Base-by-base conservation (phyloP, 2,797 vertebrate species). In the Pseudopleuronectes americanus region DNA sequence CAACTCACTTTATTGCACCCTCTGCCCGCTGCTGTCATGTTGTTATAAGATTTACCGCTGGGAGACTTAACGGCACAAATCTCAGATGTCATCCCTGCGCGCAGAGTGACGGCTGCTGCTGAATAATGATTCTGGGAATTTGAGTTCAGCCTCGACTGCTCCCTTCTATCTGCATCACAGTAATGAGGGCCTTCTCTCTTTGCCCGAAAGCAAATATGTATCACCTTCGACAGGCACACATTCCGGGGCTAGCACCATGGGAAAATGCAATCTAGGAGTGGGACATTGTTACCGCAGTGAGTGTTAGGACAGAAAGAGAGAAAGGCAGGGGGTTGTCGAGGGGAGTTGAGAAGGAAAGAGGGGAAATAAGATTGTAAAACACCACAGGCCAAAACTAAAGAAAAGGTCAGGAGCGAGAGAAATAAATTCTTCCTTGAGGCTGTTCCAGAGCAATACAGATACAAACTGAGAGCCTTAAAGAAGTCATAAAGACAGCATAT, bases 201-300 rank as follows among this genome's bases (percentile, higher is more conserved):
- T 69, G 69, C 60, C 65, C 47, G 55, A 84, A 56, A 70, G 84
- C 76, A 87, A 87, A 90, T 88, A 90, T 90, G 91, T 86, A 90
- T 92, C 83, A 92, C 86, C 85, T 89, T 87, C 74, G 89, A 89
- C 76, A 89, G 84, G 69, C 89, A 67, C 63, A 74, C 87, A 92
- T 92, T 92, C 89, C 90, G 80, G 64, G 58, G 67, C 58, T 64
- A 55, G 57, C 76, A 76, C 84, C 83, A 84, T 90, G 88, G 88
- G 82, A 87, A 89, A 86, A 64, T 60, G 83, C 63, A 63, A 71
- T 83, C 55, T 63, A 51, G 69, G 65, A 75, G 59, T 33, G 49
- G 60, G 54, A 84, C 68, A 80, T 86, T 87, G 80, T 80, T 86
- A 68, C 80, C 60, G 79, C 55, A 66, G 58, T 54, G 61, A 77